Conservation (phyloP, 2,888 invertebrate genomes). For the Eupithecia tripunctaria region DNA sequence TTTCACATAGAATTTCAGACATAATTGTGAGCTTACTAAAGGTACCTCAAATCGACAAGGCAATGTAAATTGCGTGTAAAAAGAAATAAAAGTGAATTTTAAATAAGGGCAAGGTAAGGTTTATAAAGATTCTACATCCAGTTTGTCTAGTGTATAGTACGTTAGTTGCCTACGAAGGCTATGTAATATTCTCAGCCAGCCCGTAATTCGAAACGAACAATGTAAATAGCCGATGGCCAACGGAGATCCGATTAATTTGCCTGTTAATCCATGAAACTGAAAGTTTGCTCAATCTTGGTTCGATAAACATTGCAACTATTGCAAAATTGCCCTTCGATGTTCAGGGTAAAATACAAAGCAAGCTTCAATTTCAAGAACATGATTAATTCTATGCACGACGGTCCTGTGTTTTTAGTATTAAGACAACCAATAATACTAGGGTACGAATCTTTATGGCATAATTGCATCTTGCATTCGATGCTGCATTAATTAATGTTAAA, state of each 20-base stretch:
- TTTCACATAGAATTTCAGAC: too few relatives aligned
- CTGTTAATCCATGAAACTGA: slow-evolving; percentile 12
- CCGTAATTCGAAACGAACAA: slow-evolving; percentile 36
- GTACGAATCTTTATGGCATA: neutral
- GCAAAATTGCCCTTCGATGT: slow-evolving; percentile 11
- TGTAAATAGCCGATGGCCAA: slow-evolving; percentile 31
- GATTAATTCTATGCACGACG: neutral
- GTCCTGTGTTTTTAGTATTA: neutral
- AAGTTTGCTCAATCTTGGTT: slow-evolving; percentile 11
- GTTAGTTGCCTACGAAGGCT: neutral
- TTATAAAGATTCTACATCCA: too few relatives aligned
- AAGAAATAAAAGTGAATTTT: too few relatives aligned
- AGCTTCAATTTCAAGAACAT: neutral
- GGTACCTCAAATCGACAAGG: too few relatives aligned
- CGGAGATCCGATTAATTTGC: slow-evolving; percentile 28
- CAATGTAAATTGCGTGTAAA: too few relatives aligned
- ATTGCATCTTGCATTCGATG: too few relatives aligned
- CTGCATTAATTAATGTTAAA: too few relatives aligned
- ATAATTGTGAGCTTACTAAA: too few relatives aligned
- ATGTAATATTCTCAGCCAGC: slow-evolving; percentile 5
- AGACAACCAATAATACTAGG: neutral
- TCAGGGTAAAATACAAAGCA: neutral
- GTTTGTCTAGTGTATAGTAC: too few relatives aligned
- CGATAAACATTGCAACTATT: slow-evolving; percentile 11
- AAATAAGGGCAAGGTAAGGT: too few relatives aligned